Evolutionary conservation across 2,888 invertebrate genomes (phyloP).

Genomic region (Charanyca ferruginea): DNA sequence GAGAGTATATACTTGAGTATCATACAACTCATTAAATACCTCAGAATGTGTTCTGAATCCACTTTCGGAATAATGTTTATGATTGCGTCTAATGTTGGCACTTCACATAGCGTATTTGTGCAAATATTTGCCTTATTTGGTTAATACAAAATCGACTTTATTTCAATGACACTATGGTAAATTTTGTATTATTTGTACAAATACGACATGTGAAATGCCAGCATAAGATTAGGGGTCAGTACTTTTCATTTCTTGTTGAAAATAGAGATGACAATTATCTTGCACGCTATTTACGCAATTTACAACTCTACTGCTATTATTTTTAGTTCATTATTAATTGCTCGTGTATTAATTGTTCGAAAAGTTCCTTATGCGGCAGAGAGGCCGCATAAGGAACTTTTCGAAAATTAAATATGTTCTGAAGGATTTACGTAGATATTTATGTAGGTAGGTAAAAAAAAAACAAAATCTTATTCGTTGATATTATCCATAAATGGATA

Average conservation of each 20-base stretch:
- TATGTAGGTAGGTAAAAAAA: slow-evolving; percentile 11
- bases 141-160: too few species aligned
- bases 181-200: too few species aligned
- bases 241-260: too few species aligned
- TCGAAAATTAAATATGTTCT: not conserved
- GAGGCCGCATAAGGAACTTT: not conserved
- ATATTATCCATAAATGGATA: slow-evolving; percentile 28
- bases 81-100: slow-evolving; percentile 3
- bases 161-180: too few species aligned
- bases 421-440: slow-evolving; percentile 16
- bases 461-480: not conserved
- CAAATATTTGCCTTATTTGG: too few species aligned
- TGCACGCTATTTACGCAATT: not conserved
- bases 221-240: too few species aligned
- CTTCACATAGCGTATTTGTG: too few species aligned
- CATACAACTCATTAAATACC: slow-evolving; percentile 5
- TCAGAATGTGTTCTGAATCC: not conserved
- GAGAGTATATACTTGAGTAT: slow-evolving; percentile 24
- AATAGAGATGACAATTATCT: too few species aligned
- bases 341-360: too few species aligned
- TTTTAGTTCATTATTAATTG: not conserved
- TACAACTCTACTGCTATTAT: not conserved
- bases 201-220: too few species aligned
- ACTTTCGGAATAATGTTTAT: slow-evolving; percentile 17
- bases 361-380: too few species aligned